A percentile compares a stretch with the other conserved stretches of the same genome.
Conservation (phyloP, 35 echinoderm and acorn worm species). For the Nesometra sesokonis region DNA sequence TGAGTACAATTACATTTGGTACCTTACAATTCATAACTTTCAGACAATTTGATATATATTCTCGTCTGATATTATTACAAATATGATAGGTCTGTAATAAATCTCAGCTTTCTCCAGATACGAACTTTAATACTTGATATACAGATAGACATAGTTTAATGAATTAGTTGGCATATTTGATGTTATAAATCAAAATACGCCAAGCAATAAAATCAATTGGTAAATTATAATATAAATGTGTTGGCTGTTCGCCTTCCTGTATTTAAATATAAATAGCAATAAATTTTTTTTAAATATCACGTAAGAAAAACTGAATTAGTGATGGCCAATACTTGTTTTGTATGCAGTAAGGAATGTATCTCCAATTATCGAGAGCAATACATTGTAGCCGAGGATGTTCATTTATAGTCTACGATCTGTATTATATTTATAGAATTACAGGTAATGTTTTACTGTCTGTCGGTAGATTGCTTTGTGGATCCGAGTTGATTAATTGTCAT, state of each 20-base stretch:
- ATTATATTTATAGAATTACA: neutral
- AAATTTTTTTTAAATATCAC: neutral
- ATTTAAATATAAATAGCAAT: neutral
- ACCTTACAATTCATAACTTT: no score
- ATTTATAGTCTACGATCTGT: neutral
- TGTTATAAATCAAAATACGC: neutral
- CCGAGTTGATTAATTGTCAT: neutral
- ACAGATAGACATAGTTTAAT: neutral
- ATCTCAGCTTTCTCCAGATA: no score
- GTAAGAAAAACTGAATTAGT: neutral
- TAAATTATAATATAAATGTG: neutral
- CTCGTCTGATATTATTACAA: no score
- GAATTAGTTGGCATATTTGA: neutral
- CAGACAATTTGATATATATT: no score
- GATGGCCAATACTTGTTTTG: neutral
- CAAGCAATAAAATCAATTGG: neutral
- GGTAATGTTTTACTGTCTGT: neutral
- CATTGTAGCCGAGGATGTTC: neutral
- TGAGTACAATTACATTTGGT: no score
- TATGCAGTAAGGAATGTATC: neutral
- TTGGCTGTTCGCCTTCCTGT: neutral
- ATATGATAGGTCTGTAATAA: no score
- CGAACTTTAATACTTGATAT: no score
- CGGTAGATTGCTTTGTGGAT: neutral
- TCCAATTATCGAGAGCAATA: neutral